Percentiles rank a stretch among this genome's conserved stretches.
These are phyloP conservation scores for Ceramica pisi DNA, from an alignment of 2,888 invertebrate species.

Conservation along the genomic window DNA sequence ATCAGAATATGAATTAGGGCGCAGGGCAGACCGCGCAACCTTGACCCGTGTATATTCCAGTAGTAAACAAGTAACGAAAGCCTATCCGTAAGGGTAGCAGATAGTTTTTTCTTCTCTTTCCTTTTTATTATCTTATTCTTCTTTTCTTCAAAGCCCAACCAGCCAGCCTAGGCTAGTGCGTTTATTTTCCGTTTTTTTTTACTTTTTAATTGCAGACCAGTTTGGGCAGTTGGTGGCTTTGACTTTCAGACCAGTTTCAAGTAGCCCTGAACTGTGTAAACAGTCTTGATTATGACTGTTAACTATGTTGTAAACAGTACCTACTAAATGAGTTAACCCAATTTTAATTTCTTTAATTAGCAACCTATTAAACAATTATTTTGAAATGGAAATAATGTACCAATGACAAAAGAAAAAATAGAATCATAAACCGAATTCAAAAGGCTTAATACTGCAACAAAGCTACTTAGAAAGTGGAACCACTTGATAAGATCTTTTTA, in stretches of 20 bases:
- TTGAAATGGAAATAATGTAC: too few species aligned
- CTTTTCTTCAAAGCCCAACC: background rate
- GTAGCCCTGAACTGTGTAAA: slow-evolving; percentile 14
- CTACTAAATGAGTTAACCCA: background rate
- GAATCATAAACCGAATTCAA: too few species aligned
- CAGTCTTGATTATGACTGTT: slow-evolving; percentile 2
- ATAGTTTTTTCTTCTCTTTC: background rate
- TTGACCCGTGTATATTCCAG: slow-evolving; percentile 36
- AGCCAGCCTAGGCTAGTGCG: background rate
- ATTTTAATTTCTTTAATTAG: background rate
- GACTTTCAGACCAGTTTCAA: slow-evolving; percentile 1
- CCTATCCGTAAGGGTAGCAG: background rate
- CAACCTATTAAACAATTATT: background rate
- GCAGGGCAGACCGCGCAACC: slow-evolving; percentile 44
- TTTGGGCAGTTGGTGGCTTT: background rate
- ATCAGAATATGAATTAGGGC: slow-evolving; percentile 64
- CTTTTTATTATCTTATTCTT: background rate
- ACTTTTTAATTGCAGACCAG: background rate
- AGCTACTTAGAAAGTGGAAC: slow-evolving; percentile 3
- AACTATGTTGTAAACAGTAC: background rate
- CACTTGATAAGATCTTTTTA: background rate
- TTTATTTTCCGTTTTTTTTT: background rate
- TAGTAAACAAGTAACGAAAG: slow-evolving; percentile 31
- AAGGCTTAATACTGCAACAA: too few species aligned
- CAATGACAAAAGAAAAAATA: too few species aligned